Conservation (phyloP, 2,888 invertebrate genomes). For the Sabatieria punctata region DNA sequence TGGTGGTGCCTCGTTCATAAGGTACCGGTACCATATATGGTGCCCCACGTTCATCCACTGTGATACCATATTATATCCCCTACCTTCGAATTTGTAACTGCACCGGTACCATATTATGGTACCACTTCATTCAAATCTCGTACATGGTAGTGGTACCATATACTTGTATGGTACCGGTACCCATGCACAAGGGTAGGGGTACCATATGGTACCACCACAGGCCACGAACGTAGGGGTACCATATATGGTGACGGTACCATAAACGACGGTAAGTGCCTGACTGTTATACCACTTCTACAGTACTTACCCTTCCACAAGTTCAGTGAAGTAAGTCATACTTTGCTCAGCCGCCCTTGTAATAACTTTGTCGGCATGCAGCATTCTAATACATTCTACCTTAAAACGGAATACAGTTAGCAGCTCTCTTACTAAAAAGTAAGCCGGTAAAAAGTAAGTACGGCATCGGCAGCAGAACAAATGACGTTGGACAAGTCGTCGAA, state of each 20-base stretch:
- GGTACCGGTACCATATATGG: no score
- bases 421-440: neutral
- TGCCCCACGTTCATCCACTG: neutral
- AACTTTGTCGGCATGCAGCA: slow-evolving; percentile 60
- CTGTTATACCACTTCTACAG: neutral
- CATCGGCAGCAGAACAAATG: slow-evolving; percentile 85
- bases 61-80: neutral
- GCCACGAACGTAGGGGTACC: no score
- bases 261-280: no score
- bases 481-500: slow-evolving; percentile 91
- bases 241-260: no score
- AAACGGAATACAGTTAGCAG: slow-evolving; percentile 8
- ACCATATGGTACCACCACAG: no score
- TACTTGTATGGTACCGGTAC: no score
- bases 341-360: slow-evolving; percentile 70
- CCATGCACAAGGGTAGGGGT: no score
- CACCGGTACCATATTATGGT: no score
- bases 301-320: slow-evolving; percentile 55
- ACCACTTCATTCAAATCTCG: no score
- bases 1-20: neutral
- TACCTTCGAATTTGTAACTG: no score
- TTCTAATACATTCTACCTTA: slow-evolving; percentile 72
- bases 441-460: no score
- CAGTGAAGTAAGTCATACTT: slow-evolving; percentile 67
- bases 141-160: no score